These are phyloP conservation scores for Crenuchus spilurus DNA, from an alignment of 2,797 vertebrate genomes.

Conservation along the genomic window DNA sequence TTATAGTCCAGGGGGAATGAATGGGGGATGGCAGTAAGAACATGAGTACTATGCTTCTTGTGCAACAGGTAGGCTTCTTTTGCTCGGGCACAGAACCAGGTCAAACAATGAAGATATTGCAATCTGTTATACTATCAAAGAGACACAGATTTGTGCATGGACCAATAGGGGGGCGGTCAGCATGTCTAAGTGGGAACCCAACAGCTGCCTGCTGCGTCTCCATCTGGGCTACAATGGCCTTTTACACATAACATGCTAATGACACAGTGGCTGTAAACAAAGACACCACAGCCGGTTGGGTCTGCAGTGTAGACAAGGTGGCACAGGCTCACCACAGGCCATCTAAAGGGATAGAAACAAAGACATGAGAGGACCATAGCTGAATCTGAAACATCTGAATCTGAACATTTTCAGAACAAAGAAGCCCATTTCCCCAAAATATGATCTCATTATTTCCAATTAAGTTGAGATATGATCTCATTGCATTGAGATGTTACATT, in stretches of 20 bases:
- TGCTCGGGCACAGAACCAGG: not conserved
- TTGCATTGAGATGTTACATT: too few relatives aligned
- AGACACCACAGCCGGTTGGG: constrained; percentile 47
- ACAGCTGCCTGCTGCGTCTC: constrained; percentile 57
- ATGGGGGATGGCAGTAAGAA: constrained; percentile 3
- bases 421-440: too few relatives aligned
- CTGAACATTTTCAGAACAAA: too few relatives aligned
- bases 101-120: not conserved
- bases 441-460: too few relatives aligned
- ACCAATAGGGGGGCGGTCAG: constrained; percentile 30
- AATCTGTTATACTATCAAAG: constrained; percentile 32
- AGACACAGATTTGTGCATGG: constrained; percentile 20
- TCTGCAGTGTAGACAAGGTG: constrained; percentile 3
- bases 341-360: not conserved
- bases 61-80: constrained; percentile 41
- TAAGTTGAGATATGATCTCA: too few relatives aligned
- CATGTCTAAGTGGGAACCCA: constrained; percentile 55
- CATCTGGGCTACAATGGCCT: constrained; percentile 57
- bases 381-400: too few relatives aligned
- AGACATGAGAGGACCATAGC: too few relatives aligned
- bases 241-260: constrained; percentile 61
- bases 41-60: constrained; percentile 13
- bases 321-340: constrained; percentile 5
- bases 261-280: constrained; percentile 61
- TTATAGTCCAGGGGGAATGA: constrained; percentile 7